These are phyloP conservation scores for Premnoplex brunnescens DNA, from an alignment of 2,797 vertebrate species.

Conservation along the genomic window DNA sequence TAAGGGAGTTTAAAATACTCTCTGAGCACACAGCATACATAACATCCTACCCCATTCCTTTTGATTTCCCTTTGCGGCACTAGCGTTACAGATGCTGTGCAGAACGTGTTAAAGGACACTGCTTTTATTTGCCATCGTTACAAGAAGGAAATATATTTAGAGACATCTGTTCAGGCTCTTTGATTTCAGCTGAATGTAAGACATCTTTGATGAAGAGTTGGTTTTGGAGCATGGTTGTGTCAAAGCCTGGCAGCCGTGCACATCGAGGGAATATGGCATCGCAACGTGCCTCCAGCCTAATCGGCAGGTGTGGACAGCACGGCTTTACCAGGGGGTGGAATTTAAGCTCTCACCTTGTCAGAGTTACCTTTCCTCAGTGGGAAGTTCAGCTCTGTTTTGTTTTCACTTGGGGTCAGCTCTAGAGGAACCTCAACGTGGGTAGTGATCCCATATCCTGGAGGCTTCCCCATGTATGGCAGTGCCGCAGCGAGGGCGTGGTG, in stretches of 20 bases:
- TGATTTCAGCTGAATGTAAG: slow-evolving; percentile 25
- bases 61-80: slow-evolving; percentile 42
- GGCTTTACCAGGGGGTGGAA: background rate
- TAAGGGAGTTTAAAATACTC: slow-evolving; percentile 50
- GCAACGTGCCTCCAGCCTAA: background rate
- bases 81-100: slow-evolving; percentile 42
- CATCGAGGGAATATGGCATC: background rate
- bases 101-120: slow-evolving; percentile 37
- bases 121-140: slow-evolving; percentile 55
- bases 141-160: slow-evolving; percentile 42
- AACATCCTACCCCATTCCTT: slow-evolving; percentile 48
- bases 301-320: slow-evolving; percentile 11
- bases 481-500: rapidly evolving
- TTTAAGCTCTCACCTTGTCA: slow-evolving; percentile 5
- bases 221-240: background rate
- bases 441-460: background rate
- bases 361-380: background rate
- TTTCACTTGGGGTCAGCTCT: background rate
- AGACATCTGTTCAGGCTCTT: slow-evolving; percentile 38
- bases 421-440: background rate
- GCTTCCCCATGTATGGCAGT: rapidly evolving
- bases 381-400: background rate
- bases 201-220: slow-evolving; percentile 25
- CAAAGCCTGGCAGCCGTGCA: background rate
- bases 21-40: background rate